These are phyloP conservation scores for Clytia hemisphaerica DNA, from an alignment of 30 jellyfish, hydroid and myxozoan genomes.

Conservation along the genomic window DNA sequence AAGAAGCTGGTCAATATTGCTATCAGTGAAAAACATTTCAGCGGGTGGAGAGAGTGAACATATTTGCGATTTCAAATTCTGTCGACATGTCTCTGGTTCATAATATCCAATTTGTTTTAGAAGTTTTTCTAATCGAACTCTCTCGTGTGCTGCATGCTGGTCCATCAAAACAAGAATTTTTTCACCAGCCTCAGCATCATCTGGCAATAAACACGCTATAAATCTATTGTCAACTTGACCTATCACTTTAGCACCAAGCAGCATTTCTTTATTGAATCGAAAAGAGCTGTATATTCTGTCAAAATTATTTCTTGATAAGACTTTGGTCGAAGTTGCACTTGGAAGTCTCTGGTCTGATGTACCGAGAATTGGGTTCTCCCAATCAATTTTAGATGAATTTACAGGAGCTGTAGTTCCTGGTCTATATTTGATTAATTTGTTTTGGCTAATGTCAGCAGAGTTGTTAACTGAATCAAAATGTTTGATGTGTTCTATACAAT, in stretches of 20 bases:
- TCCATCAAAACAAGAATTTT: conserved; percentile 44
- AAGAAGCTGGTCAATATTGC: not conserved
- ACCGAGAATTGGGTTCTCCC: conserved; percentile 88
- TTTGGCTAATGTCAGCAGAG: too few species aligned
- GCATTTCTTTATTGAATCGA: conserved; percentile 35
- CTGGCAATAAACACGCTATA: conserved; percentile 51
- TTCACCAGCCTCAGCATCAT: not conserved
- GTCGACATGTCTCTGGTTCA: not conserved
- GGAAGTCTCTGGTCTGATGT: not conserved
- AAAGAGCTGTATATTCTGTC: conserved; percentile 7
- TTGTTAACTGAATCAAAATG: too few species aligned
- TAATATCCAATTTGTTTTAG: conserved; percentile 36
- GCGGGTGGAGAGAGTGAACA: conserved; percentile 19
- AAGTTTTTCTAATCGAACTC: conserved; percentile 72
- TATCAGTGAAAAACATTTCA: not conserved
- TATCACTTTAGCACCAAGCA: conserved; percentile 38
- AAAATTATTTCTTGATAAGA: conserved; percentile 22
- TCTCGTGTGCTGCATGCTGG: conserved; percentile 98
- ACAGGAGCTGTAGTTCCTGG: too few species aligned
- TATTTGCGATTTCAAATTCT: not conserved
- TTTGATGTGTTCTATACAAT: too few species aligned
- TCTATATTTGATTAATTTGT: too few species aligned
- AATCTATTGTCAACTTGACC: conserved; percentile 91
- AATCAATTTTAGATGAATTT: too few species aligned
- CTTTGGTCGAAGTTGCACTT: conserved; percentile 26